phyloP scores from a whole-genome alignment of 1,140 invertebrate genomes.

The Carcinoscorpius rotundicauda region DNA sequence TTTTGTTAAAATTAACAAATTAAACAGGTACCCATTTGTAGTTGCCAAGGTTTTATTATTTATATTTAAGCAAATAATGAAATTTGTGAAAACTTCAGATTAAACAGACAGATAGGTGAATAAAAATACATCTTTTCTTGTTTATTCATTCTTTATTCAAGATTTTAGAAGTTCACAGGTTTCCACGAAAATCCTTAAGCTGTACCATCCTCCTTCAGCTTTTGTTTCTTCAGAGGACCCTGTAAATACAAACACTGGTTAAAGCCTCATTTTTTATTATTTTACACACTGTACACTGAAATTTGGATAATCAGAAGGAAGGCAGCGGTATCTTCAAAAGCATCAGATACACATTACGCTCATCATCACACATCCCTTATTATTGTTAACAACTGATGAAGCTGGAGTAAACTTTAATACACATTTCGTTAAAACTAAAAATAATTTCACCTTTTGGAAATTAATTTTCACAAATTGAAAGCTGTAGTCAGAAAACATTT shows the following conservation, averaged over 20 bases:
- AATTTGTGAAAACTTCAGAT: too few relatives aligned
- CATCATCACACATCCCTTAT: background rate
- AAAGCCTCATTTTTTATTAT: background rate
- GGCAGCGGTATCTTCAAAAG: conserved; percentile 5
- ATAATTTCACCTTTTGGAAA: background rate
- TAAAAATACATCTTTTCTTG: too few relatives aligned
- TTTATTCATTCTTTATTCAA: too few relatives aligned
- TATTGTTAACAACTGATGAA: too few relatives aligned
- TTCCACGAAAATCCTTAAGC: background rate
- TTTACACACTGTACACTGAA: background rate
- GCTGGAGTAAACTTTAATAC: too few relatives aligned
- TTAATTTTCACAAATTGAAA: background rate
- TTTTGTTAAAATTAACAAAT: too few relatives aligned
- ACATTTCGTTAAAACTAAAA: background rate
- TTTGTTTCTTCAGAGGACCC: conserved; percentile 82
- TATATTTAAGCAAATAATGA: too few relatives aligned
- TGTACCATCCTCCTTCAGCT: conserved; percentile 57
- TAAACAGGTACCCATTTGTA: too few relatives aligned
- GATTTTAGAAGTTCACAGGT: too few relatives aligned
- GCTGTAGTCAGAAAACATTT: background rate
- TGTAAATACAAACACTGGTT: conserved; percentile 20
- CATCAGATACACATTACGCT: background rate
- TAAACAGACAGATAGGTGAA: too few relatives aligned
- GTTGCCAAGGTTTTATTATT: too few relatives aligned
- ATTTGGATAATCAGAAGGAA: conserved; percentile 14